phyloP scores from a whole-genome alignment of 2,797 vertebrate species.

The Oreonectes daqikongensis region DNA sequence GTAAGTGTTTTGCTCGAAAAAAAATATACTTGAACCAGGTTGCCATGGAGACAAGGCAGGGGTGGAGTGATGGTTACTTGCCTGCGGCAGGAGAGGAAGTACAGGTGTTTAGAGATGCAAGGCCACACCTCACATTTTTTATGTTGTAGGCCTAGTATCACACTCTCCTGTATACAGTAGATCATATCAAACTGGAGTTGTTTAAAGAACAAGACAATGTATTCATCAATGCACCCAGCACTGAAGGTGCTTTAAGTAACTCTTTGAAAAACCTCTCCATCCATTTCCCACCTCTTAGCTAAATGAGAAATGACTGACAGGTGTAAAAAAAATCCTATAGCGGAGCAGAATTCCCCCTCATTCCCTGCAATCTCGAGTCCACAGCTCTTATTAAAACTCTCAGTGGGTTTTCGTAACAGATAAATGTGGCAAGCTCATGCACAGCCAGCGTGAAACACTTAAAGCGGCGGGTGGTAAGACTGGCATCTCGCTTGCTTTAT shows the following conservation, averaged over 20 bases:
- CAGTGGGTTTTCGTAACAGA: constrained; percentile 47
- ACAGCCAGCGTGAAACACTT: constrained; percentile 64
- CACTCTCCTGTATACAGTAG: background rate
- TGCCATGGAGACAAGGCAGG: constrained; percentile 58
- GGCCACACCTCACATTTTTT: constrained; percentile 51
- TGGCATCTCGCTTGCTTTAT: constrained; percentile 58
- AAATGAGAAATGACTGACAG: constrained; percentile 25
- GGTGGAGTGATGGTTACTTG: constrained; percentile 56
- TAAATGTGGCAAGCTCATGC: constrained; percentile 54
- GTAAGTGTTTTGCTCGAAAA: constrained; percentile 46
- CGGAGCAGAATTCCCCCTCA: constrained; percentile 10
- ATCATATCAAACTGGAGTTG: background rate
- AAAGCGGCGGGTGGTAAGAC: constrained; percentile 60
- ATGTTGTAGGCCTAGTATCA: constrained; percentile 10
- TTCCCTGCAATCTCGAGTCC: constrained; percentile 28
- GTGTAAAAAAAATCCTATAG: constrained; percentile 19
- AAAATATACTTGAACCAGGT: constrained; percentile 47
- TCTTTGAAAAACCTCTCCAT: background rate
- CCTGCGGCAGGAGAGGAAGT: constrained; percentile 52
- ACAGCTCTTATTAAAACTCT: constrained; percentile 51
- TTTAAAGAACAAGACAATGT: background rate
- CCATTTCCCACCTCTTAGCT: background rate
- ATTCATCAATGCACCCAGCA: too few species aligned
- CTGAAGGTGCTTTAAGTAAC: too few species aligned
- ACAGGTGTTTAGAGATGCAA: constrained; percentile 60